Base-by-base conservation (phyloP, 2,113 vertebrate genomes). In the Alligator mississippiensis region DNA sequence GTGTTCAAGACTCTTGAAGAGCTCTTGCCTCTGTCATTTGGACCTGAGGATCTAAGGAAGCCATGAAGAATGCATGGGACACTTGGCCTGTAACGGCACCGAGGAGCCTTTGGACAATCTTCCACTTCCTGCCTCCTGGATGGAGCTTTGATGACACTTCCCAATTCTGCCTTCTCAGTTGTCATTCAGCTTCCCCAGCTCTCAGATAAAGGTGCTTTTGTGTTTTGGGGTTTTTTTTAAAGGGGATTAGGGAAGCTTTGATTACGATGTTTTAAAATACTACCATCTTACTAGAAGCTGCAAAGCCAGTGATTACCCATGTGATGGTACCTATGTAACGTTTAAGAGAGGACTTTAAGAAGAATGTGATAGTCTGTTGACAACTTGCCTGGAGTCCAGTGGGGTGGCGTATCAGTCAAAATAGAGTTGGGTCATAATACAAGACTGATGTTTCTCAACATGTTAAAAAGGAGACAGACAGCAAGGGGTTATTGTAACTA, bases 1-100 rank as follows among this genome's bases (percentile, higher is more conserved):
- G 14, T 95, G 0, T 93, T 97, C 82, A 98, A 94, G 97, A 98
- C 95, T 0, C 97, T 99, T 60, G 97, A 97, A 5, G 98, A 99
- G 75, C 96, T 99, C 38, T 98, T 99, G 66, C 99, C 99, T 0
- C n/a, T 76, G 64, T 99, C 99, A 25, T 99, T 99, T 0, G 98
- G 99, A 25, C 99, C 99, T 0, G 97, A 99, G 11, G 97, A 98
- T 78, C 97, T 99, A 82, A 94, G 96, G 86, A 97, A 95, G 96
- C 30, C 55, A 72, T 97, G 92, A 97, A 94, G 78, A 95, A 94
- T 1, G 0, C 14, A 5, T 79, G 58, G 9, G 21, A 55, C 7
- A 64, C 11, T 11, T 5, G 1, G 58, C 28, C 16, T 74, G 85
- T 21, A 47, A 30, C 1, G 1, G 87, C 30, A 21, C 72, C 54